Conservation (phyloP, 2,797 vertebrate species). For the Podargus strigoides region DNA sequence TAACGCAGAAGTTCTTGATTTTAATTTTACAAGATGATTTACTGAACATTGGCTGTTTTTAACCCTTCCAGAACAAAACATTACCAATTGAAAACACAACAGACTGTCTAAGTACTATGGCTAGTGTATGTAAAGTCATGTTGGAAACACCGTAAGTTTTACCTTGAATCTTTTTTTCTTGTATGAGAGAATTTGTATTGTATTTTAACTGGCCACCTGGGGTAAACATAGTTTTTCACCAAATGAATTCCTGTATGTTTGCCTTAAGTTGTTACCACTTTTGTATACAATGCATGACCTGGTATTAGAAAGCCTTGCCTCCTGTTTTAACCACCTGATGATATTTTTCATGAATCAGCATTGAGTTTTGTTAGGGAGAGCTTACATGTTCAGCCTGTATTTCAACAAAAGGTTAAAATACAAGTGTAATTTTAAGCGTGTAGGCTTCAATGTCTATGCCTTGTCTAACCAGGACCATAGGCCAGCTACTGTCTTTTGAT, state of each 20-base stretch:
- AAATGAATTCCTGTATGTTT: background rate
- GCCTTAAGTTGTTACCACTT: background rate
- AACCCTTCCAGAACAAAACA: conserved; percentile 87
- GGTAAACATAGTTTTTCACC: background rate
- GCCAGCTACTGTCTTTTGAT: background rate
- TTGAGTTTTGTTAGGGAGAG: background rate
- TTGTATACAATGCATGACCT: background rate
- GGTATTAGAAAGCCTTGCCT: background rate
- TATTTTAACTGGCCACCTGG: background rate
- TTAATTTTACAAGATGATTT: background rate
- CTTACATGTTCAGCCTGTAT: background rate
- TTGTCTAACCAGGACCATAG: background rate
- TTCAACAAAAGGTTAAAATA: background rate
- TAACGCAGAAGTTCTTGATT: background rate
- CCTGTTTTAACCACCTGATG: background rate
- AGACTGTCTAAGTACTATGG: conserved; percentile 98
- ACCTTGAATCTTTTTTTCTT: background rate
- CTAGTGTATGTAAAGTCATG: conserved; percentile 99
- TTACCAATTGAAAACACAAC: conserved; percentile 98
- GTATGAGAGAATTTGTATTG: background rate
- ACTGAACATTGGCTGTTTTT: background rate
- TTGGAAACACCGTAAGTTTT: conserved; percentile 95
- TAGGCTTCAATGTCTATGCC: background rate
- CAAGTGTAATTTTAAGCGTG: fast-evolving
- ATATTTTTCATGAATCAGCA: background rate